These are phyloP conservation scores for Ormyrus pomaceus DNA, from an alignment of 2,888 invertebrate genomes.

Conservation along the genomic window DNA sequence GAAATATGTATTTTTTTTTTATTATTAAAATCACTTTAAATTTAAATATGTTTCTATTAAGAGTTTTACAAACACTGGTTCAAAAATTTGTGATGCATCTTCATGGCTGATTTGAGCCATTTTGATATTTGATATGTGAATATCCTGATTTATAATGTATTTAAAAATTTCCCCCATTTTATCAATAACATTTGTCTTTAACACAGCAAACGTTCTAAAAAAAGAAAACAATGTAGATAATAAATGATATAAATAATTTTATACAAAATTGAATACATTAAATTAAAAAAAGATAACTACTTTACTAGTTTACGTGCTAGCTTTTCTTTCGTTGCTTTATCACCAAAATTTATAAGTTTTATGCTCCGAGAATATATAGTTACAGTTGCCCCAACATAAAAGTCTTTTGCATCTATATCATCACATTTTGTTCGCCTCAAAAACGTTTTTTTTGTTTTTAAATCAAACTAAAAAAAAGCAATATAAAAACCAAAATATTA, in stretches of 20 bases:
- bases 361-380: conserved; percentile 86
- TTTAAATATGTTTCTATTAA: conserved; percentile 44
- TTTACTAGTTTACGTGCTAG: conserved; percentile 81
- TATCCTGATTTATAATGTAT: conserved; percentile 76
- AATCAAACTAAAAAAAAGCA: conserved; percentile 78
- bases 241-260: neutral
- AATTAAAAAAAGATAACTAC: conserved; percentile 71
- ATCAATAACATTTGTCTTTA: conserved; percentile 85
- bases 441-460: conserved; percentile 81
- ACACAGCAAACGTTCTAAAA: conserved; percentile 85
- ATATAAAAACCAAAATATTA: conserved; percentile 23
- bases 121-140: conserved; percentile 82
- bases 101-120: conserved; percentile 83
- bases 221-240: conserved; percentile 57
- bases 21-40: conserved; percentile 55
- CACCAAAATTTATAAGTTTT: conserved; percentile 85
- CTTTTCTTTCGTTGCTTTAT: conserved; percentile 81
- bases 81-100: conserved; percentile 82
- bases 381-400: conserved; percentile 85
- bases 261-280: conserved; percentile 40
- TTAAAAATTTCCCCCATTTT: conserved; percentile 86
- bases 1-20: conserved; percentile 48
- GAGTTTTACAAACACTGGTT: conserved; percentile 78
- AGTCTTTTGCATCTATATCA: conserved; percentile 80
- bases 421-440: conserved; percentile 83